Conservation (phyloP, 2,113 vertebrate genomes). For the Apistogramma diplotaenia region DNA sequence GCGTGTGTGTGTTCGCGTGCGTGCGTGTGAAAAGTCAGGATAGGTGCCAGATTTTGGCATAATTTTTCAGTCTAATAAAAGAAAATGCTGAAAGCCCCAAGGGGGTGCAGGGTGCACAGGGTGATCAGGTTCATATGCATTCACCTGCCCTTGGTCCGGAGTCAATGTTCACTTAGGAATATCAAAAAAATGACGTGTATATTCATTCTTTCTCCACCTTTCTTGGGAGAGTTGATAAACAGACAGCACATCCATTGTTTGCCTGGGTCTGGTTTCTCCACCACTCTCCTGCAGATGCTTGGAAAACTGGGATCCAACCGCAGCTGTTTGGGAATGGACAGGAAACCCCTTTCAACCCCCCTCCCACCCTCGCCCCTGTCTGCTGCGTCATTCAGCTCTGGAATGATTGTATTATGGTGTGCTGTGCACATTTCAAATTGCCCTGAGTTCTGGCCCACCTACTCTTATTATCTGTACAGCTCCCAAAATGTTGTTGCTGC, state of each 20-base stretch:
- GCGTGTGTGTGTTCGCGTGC: not conserved
- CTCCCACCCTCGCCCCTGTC: constrained; percentile 6
- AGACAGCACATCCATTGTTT: constrained; percentile 41
- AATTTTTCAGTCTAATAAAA: constrained; percentile 26
- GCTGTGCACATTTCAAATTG: constrained; percentile 51
- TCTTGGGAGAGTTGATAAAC: not conserved
- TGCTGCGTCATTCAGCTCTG: constrained; percentile 53
- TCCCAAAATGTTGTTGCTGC: not conserved
- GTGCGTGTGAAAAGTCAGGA: not conserved
- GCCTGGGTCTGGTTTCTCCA: constrained; percentile 31
- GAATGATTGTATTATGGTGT: constrained; percentile 47
- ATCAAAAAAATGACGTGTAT: not conserved
- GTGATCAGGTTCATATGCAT: constrained; percentile 51
- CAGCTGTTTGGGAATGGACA: constrained; percentile 56
- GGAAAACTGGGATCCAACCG: constrained; percentile 46
- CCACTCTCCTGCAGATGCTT: constrained; percentile 31
- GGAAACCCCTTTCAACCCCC: constrained; percentile 46
- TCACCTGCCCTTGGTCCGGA: constrained; percentile 14
- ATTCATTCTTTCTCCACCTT: not conserved
- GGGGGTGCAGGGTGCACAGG: constrained; percentile 69
- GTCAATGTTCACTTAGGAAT: not conserved
- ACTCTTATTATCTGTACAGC: constrained; percentile 13
- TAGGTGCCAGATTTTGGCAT: constrained; percentile 50
- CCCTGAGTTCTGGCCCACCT: constrained; percentile 24
- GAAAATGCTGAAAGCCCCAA: constrained; percentile 40